These are phyloP conservation scores for Rhombomys opimus DNA, from an alignment of 2,113 vertebrate species.

Conservation along the genomic window DNA sequence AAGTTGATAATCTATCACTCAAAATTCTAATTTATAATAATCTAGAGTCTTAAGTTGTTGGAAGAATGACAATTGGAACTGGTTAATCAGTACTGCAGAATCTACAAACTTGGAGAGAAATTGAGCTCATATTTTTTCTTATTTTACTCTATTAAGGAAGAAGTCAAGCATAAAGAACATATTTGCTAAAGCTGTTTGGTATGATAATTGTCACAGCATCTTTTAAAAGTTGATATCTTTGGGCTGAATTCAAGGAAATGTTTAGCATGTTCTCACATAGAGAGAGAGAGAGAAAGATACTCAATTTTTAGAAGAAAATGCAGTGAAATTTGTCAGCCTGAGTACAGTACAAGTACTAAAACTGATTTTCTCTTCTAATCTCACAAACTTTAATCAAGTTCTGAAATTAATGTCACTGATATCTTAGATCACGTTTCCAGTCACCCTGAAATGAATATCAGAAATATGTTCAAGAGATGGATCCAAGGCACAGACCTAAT, in stretches of 20 bases:
- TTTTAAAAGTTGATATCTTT: slow-evolving; percentile 64
- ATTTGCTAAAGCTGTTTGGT: slow-evolving; percentile 59
- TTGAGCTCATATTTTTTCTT: slow-evolving; percentile 47
- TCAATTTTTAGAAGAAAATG: slow-evolving; percentile 28
- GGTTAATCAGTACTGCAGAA: slow-evolving; percentile 11
- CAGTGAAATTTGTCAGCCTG: not conserved
- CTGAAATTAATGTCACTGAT: slow-evolving; percentile 59
- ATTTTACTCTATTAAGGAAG: slow-evolving; percentile 57
- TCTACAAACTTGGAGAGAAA: slow-evolving; percentile 7
- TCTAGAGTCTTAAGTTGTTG: slow-evolving; percentile 19
- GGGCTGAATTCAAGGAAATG: slow-evolving; percentile 48
- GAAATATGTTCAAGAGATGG: slow-evolving; percentile 55
- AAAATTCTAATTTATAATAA: slow-evolving; percentile 52
- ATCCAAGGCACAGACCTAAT: slow-evolving; percentile 55
- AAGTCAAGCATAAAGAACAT: not conserved
- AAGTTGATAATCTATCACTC: not conserved
- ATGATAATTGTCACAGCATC: slow-evolving; percentile 16
- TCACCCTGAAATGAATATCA: slow-evolving; percentile 50
- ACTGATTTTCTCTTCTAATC: slow-evolving; percentile 50
- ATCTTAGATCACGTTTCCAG: slow-evolving; percentile 65
- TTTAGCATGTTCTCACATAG: slow-evolving; percentile 23
- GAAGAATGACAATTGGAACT: not conserved
- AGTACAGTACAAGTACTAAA: not conserved
- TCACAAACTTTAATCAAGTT: slow-evolving; percentile 68
- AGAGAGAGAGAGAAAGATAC: slow-evolving; percentile 40